Evolutionary conservation across 37 sponge, comb jelly and placozoan genomes (phyloP).

Genomic region (Mnemiopsis leidyi): DNA sequence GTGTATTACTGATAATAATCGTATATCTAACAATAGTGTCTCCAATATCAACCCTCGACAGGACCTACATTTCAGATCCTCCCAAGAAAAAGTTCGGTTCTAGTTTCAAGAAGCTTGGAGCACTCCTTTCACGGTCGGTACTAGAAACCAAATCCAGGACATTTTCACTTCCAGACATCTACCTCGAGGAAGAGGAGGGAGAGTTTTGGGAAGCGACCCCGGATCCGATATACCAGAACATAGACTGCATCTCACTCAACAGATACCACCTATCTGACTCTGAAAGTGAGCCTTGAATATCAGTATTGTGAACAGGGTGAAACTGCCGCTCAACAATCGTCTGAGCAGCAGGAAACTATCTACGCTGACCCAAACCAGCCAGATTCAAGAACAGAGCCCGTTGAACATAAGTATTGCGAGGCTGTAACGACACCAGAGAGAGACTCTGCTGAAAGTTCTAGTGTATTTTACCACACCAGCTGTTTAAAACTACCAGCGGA

Average conservation of each 20-base stretch:
- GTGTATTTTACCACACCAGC: neutral
- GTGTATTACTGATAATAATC: too few relatives aligned
- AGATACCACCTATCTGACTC: neutral
- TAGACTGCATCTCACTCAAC: constrained; percentile 46
- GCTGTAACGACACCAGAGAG: neutral
- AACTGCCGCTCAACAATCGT: neutral
- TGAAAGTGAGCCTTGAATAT: neutral
- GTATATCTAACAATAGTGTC: too few relatives aligned
- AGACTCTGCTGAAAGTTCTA: neutral
- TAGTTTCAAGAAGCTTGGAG: neutral
- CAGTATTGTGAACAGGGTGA: neutral
- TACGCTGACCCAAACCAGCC: neutral
- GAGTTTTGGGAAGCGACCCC: constrained; percentile 6
- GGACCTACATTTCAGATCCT: neutral
- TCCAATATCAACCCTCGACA: too few relatives aligned
- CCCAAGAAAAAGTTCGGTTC: neutral
- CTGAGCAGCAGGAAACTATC: neutral
- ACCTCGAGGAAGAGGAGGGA: neutral
- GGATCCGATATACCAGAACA: constrained; percentile 42
- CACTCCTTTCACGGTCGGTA: neutral
- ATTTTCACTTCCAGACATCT: neutral
- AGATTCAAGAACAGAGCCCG: neutral
- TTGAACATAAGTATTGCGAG: neutral
- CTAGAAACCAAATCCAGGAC: neutral
- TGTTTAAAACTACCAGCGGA: neutral